Conservation (phyloP, 1,140 invertebrate species). For the Belonocnema kinseyi region DNA sequence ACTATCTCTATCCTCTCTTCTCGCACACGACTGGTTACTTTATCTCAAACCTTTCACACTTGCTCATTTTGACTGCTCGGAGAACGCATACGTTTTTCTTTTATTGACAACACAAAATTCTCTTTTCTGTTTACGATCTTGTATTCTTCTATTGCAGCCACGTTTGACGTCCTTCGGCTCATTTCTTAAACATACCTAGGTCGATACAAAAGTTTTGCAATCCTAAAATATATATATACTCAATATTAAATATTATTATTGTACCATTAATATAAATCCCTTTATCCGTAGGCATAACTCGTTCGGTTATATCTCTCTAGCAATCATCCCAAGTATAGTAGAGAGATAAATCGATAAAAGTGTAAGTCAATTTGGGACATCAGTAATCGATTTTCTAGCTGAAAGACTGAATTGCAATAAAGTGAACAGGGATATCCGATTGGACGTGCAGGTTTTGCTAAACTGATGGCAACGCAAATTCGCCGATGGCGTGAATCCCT, state of each 20-base stretch:
- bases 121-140: neutral
- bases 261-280: no score
- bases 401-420: neutral
- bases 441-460: neutral
- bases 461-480: slow-evolving; percentile 23
- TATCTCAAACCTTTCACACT: neutral
- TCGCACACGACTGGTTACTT: no score
- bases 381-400: neutral
- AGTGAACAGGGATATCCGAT: neutral
- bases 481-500: slow-evolving; percentile 36
- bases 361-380: neutral
- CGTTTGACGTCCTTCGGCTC: no score
- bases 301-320: no score
- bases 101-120: neutral
- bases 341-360: no score
- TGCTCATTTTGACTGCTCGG: neutral
- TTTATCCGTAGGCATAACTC: no score
- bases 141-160: no score
- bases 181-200: no score
- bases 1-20: slow-evolving; percentile 1
- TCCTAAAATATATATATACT: no score
- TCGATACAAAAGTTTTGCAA: no score
- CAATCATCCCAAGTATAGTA: no score
- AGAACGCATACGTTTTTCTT: neutral
- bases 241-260: no score